Conservation (phyloP, 2,888 invertebrate species). For the Frankliniella fusca region DNA sequence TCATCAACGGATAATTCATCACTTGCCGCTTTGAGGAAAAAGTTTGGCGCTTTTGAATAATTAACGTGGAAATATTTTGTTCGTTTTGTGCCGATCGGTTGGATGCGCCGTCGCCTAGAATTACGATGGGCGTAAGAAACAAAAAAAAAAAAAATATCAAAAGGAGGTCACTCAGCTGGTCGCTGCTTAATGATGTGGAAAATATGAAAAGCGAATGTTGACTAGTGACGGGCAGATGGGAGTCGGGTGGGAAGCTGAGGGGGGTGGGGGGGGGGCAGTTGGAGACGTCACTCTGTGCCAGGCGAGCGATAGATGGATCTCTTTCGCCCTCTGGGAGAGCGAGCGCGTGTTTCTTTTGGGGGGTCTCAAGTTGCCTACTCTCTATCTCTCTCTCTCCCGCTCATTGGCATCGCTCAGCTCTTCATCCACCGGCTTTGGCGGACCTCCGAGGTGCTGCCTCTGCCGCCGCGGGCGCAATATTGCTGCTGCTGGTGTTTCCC, state of each 20-base stretch:
- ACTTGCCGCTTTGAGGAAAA: no score
- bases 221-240: background rate
- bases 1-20: no score
- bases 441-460: background rate
- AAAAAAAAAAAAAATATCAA: no score
- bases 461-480: background rate
- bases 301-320: no score
- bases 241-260: background rate
- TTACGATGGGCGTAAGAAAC: background rate
- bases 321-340: no score
- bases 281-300: background rate
- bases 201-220: conserved; percentile 26
- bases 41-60: no score
- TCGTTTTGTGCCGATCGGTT: no score
- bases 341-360: no score
- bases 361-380: background rate
- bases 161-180: no score
- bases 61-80: no score
- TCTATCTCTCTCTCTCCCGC: background rate
- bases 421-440: background rate
- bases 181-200: conserved; percentile 5
- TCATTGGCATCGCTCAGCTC: background rate
- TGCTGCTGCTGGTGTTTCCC: background rate
- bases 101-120: background rate
- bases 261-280: background rate